Percentiles rank a stretch among this genome's conserved stretches.
These are phyloP conservation scores for Ladona fulva DNA, from an alignment of 1,140 invertebrate genomes.

Conservation along the genomic window DNA sequence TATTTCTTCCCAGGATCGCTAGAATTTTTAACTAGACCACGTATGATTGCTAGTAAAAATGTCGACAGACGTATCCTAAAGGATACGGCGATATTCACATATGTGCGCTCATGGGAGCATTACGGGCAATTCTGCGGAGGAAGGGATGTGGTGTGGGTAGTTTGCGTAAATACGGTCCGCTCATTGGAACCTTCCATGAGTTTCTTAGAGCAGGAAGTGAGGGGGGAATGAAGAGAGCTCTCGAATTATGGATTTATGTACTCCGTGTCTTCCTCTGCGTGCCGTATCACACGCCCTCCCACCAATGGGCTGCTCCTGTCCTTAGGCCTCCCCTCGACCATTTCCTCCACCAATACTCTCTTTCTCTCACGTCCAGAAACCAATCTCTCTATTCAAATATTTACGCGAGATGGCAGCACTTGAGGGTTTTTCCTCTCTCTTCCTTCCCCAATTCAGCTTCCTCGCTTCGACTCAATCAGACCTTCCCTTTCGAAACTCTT, in stretches of 20 bases:
- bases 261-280: background rate
- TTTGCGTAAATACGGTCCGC: too few species aligned
- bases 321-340: background rate
- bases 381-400: slow-evolving; percentile 10
- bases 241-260: slow-evolving; percentile 6
- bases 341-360: background rate
- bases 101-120: too few species aligned
- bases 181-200: too few species aligned
- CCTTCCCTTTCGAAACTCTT: background rate
- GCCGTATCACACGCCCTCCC: background rate
- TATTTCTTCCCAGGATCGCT: too few species aligned
- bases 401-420: slow-evolving; percentile 1
- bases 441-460: background rate
- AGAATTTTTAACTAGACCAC: too few species aligned
- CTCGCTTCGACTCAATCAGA: background rate
- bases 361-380: background rate
- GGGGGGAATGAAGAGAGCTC: background rate
- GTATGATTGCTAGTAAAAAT: too few species aligned
- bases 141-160: background rate
- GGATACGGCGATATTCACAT: too few species aligned
- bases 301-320: background rate
- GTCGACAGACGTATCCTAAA: too few species aligned
- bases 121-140: background rate
- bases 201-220: background rate
- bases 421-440: background rate